Conservation (phyloP, 2,797 vertebrate species). For the Agapornis canus region DNA sequence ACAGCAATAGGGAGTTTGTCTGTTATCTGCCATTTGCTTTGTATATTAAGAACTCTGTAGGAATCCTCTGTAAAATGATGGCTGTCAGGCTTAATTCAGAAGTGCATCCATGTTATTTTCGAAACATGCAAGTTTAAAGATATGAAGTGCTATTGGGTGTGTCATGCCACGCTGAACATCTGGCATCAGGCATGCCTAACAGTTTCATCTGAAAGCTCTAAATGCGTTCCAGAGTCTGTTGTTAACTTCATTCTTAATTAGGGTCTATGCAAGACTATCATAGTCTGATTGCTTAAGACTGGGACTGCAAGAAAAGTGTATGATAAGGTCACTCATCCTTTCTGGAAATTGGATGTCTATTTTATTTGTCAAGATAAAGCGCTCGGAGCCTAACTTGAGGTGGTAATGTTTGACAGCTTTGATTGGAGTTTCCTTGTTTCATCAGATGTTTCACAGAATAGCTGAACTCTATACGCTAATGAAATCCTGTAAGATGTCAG, state of each 20-base stretch:
- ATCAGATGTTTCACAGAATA: not conserved
- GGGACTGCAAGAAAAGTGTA: not conserved
- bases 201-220: not conserved
- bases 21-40: not conserved
- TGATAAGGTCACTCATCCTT: not conserved
- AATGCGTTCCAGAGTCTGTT: not conserved
- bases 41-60: not conserved
- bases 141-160: not conserved
- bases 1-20: not conserved
- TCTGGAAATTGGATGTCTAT: not conserved
- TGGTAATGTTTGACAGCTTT: not conserved
- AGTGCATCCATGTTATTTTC: not conserved
- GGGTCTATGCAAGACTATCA: not conserved
- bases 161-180: not conserved
- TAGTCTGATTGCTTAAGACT: not conserved
- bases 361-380: not conserved
- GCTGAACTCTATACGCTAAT: not conserved
- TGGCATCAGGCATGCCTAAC: not conserved
- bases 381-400: not conserved
- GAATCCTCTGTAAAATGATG: not conserved
- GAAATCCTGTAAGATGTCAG: not conserved
- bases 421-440: not conserved
- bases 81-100: not conserved
- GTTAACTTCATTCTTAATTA: slow-evolving; percentile 2
- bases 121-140: not conserved